Conservation (phyloP, 1,140 invertebrate genomes). For the Eueides isabella region DNA sequence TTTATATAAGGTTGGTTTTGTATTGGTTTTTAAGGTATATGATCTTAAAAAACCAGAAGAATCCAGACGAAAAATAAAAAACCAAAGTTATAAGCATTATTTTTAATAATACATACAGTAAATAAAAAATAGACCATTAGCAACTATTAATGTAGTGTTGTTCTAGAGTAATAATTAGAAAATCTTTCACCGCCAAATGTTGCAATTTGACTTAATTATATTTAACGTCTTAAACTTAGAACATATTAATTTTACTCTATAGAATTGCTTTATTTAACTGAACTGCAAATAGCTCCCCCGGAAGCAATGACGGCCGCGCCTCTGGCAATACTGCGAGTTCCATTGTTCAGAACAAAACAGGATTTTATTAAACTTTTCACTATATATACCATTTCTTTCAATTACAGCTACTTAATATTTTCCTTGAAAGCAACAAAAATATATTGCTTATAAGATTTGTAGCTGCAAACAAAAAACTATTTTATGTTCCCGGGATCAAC, state of each 20-base stretch:
- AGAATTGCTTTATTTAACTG: constrained; percentile 42
- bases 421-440: neutral
- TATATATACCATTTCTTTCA: constrained; percentile 15
- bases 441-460: neutral
- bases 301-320: constrained; percentile 50
- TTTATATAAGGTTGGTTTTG: too few relatives aligned
- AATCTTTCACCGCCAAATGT: neutral
- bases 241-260: constrained; percentile 15
- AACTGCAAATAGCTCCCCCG: constrained; percentile 43
- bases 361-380: constrained; percentile 56
- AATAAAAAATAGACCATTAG: too few relatives aligned
- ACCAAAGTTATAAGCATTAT: neutral
- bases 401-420: constrained; percentile 20
- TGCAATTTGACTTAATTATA: neutral
- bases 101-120: too few relatives aligned
- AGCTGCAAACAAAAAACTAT: neutral
- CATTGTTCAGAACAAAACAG: constrained; percentile 58
- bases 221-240: neutral
- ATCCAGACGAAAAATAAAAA: too few relatives aligned
- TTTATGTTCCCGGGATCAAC: neutral
- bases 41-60: too few relatives aligned
- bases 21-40: too few relatives aligned
- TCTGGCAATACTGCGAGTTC: constrained; percentile 48
- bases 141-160: neutral
- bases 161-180: neutral